Base-by-base conservation (phyloP, 2,888 invertebrate genomes). In the Lingula anatina region DNA sequence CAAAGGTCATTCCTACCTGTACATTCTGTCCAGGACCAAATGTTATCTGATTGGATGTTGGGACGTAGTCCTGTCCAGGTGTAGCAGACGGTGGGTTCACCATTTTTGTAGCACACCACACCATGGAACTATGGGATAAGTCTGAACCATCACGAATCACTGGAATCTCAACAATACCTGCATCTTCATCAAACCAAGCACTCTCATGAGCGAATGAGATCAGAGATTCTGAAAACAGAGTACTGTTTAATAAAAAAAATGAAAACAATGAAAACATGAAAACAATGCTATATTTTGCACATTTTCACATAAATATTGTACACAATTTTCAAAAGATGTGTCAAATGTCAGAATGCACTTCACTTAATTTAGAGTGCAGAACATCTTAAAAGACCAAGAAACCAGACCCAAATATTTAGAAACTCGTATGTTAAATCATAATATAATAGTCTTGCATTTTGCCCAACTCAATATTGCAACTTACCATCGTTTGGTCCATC, bases 401-500 rank as follows among this genome's bases (percentile, higher is more conserved):
- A n/a, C n/a, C n/a, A n/a, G n/a, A n/a, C n/a, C n/a, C n/a, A n/a
- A n/a, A n/a, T n/a, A n/a, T n/a, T n/a, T n/a, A n/a, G n/a, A n/a
- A n/a, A n/a, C n/a, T n/a, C n/a, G n/a, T n/a, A n/a, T n/a, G n/a
- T n/a, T n/a, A n/a, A n/a, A n/a, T n/a, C n/a, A n/a, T n/a, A n/a
- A n/a, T n/a, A n/a, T n/a, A n/a, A n/a, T n/a, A n/a, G n/a, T n/a
- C n/a, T n/a, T n/a, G n/a, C n/a, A n/a, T n/a, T n/a, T n/a, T n/a
- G n/a, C n/a, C n/a, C n/a, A n/a, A n/a, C n/a, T n/a, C n/a, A n/a
- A n/a, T n/a, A n/a, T n/a, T n/a, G n/a, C n/a, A 21, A 44, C 55
- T 57, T 60, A 67, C 74, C 71, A 68, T 76, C 76, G 64, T 76
- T 76, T 25, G 76, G 75, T 23, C 76, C 77, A 43, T 62, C 60